These are phyloP conservation scores for Sebastes itinus DNA, from an alignment of 2,797 vertebrate species.

Conservation along the genomic window DNA sequence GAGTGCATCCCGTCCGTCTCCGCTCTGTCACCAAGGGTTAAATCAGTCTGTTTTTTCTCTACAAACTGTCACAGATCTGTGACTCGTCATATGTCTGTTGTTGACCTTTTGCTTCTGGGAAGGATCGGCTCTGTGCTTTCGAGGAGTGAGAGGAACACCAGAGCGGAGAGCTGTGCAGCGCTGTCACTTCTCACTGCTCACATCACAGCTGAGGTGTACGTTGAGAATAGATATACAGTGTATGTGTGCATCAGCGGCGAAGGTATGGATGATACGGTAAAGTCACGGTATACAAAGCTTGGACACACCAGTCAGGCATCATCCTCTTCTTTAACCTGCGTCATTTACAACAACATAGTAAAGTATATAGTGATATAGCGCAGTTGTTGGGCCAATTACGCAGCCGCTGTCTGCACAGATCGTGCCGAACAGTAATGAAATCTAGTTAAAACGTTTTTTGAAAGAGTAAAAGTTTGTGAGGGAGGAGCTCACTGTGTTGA, in stretches of 20 bases:
- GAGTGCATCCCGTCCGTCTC: constrained; percentile 9
- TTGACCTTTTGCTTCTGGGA: constrained; percentile 35
- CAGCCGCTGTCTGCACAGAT: neutral
- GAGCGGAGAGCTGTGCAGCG: neutral
- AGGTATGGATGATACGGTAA: neutral
- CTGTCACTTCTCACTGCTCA: constrained; percentile 10
- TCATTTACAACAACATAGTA: neutral
- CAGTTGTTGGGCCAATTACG: neutral
- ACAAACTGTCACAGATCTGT: constrained; percentile 27
- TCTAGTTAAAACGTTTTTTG: neutral
- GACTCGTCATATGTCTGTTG: constrained; percentile 44
- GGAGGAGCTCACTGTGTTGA: neutral
- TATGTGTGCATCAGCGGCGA: neutral
- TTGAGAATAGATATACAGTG: neutral
- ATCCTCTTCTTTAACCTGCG: neutral
- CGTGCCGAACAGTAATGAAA: neutral
- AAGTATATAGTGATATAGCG: neutral
- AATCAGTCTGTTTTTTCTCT: constrained; percentile 1
- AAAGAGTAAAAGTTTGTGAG: neutral
- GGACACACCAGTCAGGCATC: neutral
- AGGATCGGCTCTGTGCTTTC: constrained; percentile 15
- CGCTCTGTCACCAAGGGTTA: constrained; percentile 44
- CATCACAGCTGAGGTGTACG: neutral
- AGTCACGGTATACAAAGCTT: neutral
- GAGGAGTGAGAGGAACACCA: constrained; percentile 20